Base-by-base conservation (phyloP, 1,140 invertebrate species). In the Drosophila melanica region DNA sequence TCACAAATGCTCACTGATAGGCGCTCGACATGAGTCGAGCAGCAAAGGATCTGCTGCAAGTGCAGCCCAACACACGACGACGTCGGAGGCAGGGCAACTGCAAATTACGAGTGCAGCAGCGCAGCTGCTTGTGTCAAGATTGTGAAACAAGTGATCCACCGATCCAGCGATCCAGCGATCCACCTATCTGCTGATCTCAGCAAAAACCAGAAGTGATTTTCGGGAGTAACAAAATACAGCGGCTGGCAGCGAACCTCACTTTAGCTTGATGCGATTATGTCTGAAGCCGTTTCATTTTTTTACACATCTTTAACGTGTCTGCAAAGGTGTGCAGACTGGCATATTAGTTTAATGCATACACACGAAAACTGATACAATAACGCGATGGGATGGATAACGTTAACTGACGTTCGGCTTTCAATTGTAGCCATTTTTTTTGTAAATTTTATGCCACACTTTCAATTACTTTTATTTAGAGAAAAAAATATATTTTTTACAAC, bases 201-300 rank as follows among this genome's bases (percentile, higher is more conserved):
- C 70, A 81, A 86, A 86, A 86, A 86, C 27, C 77, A 86, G 81
- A 87, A 85, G 81, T 86, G 81, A 85, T 85, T 85, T 85, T 78
- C 37, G 50, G 75, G 41, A 48, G 54, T 63, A 75, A 64, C 75
- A 63, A 75, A 68, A 65, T 85, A 64, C 47, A 59, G 20, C 27
- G 6, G 33, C 12, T 73, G 50, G 16, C 50, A 37, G 23, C 14
- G 11, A 86, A 81, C 74, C 64, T 78, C 70, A 86, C 63, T 75
- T 86, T 77, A 81, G 60, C 69, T 64, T 66, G 51, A 68, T 78
- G 60, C 71, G 79, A 81, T 87, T 75, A 86, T 81, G 71, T 77
- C 51, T 12, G 35, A 18, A 18, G 44, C 20, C 20, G 20, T 23
- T 23, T 23, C 20, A 23, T 23, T 23, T 48, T 57, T 35, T 45